Conservation (phyloP, 2,888 invertebrate genomes). For the Hipparchia sbordonii region DNA sequence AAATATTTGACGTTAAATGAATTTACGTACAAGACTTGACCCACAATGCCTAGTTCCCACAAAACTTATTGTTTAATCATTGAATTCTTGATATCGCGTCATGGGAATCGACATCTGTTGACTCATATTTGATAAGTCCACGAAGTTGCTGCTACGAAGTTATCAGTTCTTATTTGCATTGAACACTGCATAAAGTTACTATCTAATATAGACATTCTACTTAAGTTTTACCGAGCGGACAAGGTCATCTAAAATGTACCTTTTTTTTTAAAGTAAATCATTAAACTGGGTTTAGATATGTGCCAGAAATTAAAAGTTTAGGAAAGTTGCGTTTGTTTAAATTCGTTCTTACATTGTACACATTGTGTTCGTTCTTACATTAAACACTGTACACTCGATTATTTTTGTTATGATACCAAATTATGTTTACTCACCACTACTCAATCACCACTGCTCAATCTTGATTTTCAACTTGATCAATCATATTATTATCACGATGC, state of each 20-base stretch:
- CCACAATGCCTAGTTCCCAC: constrained; percentile 25
- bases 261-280: too few species aligned
- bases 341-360: too few species aligned
- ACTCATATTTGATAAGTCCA: constrained; percentile 20
- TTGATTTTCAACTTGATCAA: too few species aligned
- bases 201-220: background rate
- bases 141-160: constrained; percentile 12
- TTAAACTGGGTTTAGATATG: too few species aligned
- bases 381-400: too few species aligned
- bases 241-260: background rate
- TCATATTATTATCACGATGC: too few species aligned
- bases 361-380: too few species aligned
- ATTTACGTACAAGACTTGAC: background rate
- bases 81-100: constrained; percentile 12
- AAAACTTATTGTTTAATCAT: constrained; percentile 20
- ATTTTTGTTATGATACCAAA: too few species aligned
- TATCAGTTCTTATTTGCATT: background rate
- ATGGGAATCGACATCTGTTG: constrained; percentile 39
- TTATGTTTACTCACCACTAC: too few species aligned
- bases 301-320: too few species aligned
- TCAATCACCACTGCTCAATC: too few species aligned
- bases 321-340: too few species aligned
- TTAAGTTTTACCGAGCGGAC: background rate
- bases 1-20: background rate
- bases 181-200: background rate